phyloP scores from a whole-genome alignment of 2,888 invertebrate genomes.

The Agrotis ipsilon region DNA sequence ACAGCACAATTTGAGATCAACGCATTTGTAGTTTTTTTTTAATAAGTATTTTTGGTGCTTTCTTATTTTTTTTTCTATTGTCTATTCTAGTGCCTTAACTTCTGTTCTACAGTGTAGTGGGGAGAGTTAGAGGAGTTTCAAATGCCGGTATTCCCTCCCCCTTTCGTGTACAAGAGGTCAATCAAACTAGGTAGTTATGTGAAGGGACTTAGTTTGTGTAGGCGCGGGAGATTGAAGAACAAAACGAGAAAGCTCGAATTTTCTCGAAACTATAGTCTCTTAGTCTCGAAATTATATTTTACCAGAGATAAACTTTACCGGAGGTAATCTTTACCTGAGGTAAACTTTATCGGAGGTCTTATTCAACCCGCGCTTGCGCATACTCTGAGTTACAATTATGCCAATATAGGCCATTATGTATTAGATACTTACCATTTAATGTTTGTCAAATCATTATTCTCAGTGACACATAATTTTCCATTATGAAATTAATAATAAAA shows the following conservation, averaged over 20 bases:
- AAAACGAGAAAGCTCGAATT: slow-evolving; percentile 2
- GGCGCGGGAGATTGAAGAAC: neutral
- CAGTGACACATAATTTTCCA: slow-evolving; percentile 33
- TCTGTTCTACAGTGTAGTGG: slow-evolving; percentile 54
- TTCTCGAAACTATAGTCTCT: neutral
- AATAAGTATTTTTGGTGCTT: slow-evolving; percentile 38
- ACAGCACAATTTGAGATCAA: slow-evolving; percentile 20
- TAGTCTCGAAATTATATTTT: neutral
- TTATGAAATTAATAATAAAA: slow-evolving; percentile 28
- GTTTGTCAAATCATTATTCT: slow-evolving; percentile 23
- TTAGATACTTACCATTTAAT: slow-evolving; percentile 10
- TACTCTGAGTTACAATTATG: slow-evolving; percentile 13
- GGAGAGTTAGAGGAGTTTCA: slow-evolving; percentile 1
- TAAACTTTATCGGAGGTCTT: too few species aligned
- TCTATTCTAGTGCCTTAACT: slow-evolving; percentile 74
- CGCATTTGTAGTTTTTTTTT: slow-evolving; percentile 21
- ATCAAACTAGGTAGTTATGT: slow-evolving; percentile 20
- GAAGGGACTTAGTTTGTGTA: neutral
- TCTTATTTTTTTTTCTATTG: slow-evolving; percentile 37
- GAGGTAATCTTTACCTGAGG: too few species aligned
- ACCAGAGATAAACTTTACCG: too few species aligned
- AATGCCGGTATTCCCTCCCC: neutral
- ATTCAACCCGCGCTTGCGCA: slow-evolving; percentile 1
- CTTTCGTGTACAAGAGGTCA: neutral
- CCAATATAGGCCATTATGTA: slow-evolving; percentile 3